phyloP scores from a whole-genome alignment of 2,888 invertebrate species.

The Altica lythri region DNA sequence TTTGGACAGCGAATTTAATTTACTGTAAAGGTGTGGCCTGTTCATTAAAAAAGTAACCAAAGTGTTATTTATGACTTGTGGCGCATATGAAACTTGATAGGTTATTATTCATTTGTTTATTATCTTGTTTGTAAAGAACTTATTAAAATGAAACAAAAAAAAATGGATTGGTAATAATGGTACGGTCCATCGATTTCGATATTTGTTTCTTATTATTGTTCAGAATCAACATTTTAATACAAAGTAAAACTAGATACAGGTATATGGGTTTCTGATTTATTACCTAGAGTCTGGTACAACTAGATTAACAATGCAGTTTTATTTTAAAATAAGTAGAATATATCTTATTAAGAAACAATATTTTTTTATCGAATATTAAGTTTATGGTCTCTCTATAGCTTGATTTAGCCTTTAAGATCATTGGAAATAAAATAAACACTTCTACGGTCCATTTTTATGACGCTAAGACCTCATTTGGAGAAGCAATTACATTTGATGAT shows the following conservation, averaged over 20 bases:
- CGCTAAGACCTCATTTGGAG: conserved; percentile 48
- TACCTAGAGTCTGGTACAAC: too few species aligned
- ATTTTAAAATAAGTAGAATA: too few species aligned
- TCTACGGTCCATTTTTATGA: conserved; percentile 50
- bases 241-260: too few species aligned
- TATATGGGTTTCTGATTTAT: too few species aligned
- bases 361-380: too few species aligned
- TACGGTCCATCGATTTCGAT: too few species aligned
- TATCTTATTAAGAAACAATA: too few species aligned
- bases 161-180: conserved; percentile 9
- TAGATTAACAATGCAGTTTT: too few species aligned
- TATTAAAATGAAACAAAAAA: conserved; percentile 1
- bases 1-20: conserved; percentile 40
- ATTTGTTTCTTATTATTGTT: too few species aligned
- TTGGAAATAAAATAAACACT: conserved; percentile 55
- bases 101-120: conserved; percentile 41
- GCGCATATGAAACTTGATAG: conserved; percentile 38
- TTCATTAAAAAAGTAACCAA: conserved; percentile 40
- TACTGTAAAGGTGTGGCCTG: conserved; percentile 38
- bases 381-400: too few species aligned
- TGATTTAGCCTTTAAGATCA: conserved; percentile 40
- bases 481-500: conserved; percentile 56
- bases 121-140: conserved; percentile 30
- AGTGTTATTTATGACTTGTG: conserved; percentile 37
- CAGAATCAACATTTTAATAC: too few species aligned